These are phyloP conservation scores for Ahaetulla prasina DNA, from an alignment of 2,113 vertebrate genomes.

Conservation along the genomic window DNA sequence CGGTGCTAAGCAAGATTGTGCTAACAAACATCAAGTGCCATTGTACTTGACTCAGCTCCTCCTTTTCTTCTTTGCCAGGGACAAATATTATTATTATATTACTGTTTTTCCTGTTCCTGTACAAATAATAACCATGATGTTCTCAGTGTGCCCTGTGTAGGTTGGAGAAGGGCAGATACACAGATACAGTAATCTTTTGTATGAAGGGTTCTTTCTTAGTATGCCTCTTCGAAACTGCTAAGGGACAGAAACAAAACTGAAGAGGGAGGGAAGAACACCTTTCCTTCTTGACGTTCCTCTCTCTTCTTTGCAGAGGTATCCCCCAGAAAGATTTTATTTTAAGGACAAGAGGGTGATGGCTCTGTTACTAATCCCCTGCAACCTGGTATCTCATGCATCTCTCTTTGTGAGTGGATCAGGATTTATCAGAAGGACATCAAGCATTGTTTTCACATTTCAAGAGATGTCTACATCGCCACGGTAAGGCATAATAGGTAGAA, in stretches of 20 bases:
- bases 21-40: conserved; percentile 42
- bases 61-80: not conserved
- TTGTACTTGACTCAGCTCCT: conserved; percentile 9
- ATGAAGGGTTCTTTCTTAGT: not conserved
- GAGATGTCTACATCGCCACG: conserved; percentile 72
- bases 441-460: conserved; percentile 73
- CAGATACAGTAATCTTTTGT: not conserved
- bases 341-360: conserved; percentile 27
- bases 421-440: conserved; percentile 76
- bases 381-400: conserved; percentile 73
- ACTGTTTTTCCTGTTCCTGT: not conserved
- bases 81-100: not conserved
- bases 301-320: conserved; percentile 66
- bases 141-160: not conserved
- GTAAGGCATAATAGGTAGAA: conserved; percentile 58
- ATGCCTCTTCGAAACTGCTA: not conserved
- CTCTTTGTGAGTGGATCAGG: conserved; percentile 74
- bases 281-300: conserved; percentile 32
- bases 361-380: conserved; percentile 70
- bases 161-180: conserved; percentile 30
- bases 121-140: not conserved
- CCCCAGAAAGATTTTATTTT: conserved; percentile 64
- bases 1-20: conserved; percentile 36
- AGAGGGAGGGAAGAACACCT: conserved; percentile 24
- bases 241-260: not conserved